phyloP scores from a whole-genome alignment of 2,113 vertebrate species.

The Muntiacus muntjak region DNA sequence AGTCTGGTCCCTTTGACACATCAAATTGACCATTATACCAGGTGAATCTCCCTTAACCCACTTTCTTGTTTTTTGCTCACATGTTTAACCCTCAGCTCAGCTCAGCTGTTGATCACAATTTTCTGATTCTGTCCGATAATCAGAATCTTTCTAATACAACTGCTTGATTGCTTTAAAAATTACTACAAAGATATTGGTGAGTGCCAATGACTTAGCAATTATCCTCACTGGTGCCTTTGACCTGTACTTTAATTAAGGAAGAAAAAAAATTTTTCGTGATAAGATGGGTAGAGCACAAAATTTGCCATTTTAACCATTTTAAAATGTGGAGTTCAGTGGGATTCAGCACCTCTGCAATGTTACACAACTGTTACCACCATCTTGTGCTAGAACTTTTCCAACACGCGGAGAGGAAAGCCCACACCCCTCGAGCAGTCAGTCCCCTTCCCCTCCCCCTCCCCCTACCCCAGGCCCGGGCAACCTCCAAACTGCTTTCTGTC shows the following conservation, averaged over 20 bases:
- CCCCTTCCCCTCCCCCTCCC: rapidly evolving
- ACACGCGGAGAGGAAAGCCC: background rate
- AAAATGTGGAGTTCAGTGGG: background rate
- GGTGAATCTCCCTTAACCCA: background rate
- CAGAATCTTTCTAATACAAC: background rate
- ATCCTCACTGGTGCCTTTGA: background rate
- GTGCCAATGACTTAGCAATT: background rate
- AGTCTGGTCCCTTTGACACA: background rate
- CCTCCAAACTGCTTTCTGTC: background rate
- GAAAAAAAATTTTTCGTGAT: background rate
- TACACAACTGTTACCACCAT: background rate
- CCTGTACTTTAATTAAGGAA: background rate
- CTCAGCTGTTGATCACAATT: background rate
- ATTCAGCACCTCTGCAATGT: background rate
- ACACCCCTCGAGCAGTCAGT: background rate
- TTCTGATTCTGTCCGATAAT: background rate
- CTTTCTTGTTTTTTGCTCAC: background rate
- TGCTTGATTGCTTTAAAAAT: background rate
- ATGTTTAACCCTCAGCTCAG: background rate
- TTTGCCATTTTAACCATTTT: background rate
- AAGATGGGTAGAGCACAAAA: background rate
- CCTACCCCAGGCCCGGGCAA: background rate
- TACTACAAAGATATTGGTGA: background rate
- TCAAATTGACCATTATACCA: background rate
- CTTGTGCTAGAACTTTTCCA: background rate